A percentile compares a stretch with the other conserved stretches of the same genome.
Conservation (phyloP, 1,140 invertebrate species). For the Aphaenogaster rudis region DNA sequence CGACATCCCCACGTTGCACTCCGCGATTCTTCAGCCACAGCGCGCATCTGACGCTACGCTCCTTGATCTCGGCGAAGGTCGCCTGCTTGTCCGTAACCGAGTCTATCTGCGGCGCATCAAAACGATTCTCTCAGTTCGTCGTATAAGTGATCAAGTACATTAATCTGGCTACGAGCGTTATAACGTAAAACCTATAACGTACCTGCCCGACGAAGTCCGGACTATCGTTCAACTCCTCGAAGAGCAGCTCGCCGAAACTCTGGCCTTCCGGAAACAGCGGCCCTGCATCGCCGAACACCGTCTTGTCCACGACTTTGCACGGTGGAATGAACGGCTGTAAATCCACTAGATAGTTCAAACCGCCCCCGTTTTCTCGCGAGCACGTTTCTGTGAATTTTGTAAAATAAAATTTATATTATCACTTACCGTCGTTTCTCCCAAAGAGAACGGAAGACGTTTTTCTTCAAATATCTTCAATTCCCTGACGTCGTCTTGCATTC, state of each 20-base stretch:
- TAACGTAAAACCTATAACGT: not conserved
- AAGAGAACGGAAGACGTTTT: too few relatives aligned
- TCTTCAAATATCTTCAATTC: too few relatives aligned
- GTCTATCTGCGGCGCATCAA: constrained; percentile 20
- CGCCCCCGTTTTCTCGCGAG: too few relatives aligned
- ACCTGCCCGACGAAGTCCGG: not conserved
- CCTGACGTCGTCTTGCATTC: too few relatives aligned
- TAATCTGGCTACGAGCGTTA: too few relatives aligned
- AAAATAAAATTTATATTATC: too few relatives aligned
- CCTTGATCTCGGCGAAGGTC: constrained; percentile 22
- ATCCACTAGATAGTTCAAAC: too few relatives aligned
- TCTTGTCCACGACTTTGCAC: not conserved
- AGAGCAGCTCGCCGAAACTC: not conserved
- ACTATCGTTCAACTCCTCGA: not conserved
- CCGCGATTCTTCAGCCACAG: constrained; percentile 72
- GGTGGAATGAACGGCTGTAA: not conserved
- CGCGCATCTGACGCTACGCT: constrained; percentile 23
- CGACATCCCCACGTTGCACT: constrained; percentile 82
- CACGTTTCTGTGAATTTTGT: too few relatives aligned
- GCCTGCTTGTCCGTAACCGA: not conserved
- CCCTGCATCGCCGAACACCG: not conserved
- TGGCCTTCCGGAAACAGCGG: not conserved
- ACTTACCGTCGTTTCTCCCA: too few relatives aligned
- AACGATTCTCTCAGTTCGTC: not conserved
- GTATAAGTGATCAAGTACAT: too few relatives aligned